A percentile compares a stretch with the other conserved stretches of the same genome.
These are phyloP conservation scores for Cuniculus paca DNA, from an alignment of 2,797 vertebrate species.

Conservation along the genomic window DNA sequence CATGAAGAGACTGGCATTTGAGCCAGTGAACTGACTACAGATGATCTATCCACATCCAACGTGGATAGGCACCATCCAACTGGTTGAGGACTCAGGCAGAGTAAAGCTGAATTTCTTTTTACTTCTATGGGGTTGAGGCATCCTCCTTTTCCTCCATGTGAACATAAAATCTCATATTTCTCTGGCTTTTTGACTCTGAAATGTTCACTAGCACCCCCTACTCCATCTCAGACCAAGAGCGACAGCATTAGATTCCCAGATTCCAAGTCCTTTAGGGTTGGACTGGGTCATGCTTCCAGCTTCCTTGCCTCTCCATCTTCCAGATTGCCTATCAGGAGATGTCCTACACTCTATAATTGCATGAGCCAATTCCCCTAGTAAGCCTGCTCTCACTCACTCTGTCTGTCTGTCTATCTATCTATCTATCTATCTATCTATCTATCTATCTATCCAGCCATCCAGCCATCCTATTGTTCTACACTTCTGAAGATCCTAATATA, in stretches of 20 bases:
- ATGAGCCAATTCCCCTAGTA: neutral
- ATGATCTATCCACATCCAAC: no score
- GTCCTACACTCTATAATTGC: neutral
- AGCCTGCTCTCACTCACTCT: neutral
- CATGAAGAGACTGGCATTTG: neutral
- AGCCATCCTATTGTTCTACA: neutral
- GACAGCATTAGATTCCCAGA: neutral
- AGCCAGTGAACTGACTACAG: neutral
- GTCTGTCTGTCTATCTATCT: neutral
- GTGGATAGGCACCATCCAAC: neutral
- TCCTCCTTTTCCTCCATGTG: neutral
- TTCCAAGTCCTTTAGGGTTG: neutral
- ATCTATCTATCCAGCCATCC: neutral
- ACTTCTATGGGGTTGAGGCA: neutral
- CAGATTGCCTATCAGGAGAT: neutral
- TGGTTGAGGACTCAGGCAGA: neutral
- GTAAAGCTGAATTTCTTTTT: neutral
- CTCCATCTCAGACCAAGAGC: no score
- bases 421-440: no score
- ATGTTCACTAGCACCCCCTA: accelerated
- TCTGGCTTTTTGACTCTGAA: neutral
- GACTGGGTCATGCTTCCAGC: neutral
- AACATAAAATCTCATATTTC: neutral
- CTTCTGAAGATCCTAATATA: neutral
- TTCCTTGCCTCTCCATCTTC: neutral